Evolutionary conservation across 1,140 invertebrate genomes (phyloP).

Genomic region (Choristoneura fumiferana): DNA sequence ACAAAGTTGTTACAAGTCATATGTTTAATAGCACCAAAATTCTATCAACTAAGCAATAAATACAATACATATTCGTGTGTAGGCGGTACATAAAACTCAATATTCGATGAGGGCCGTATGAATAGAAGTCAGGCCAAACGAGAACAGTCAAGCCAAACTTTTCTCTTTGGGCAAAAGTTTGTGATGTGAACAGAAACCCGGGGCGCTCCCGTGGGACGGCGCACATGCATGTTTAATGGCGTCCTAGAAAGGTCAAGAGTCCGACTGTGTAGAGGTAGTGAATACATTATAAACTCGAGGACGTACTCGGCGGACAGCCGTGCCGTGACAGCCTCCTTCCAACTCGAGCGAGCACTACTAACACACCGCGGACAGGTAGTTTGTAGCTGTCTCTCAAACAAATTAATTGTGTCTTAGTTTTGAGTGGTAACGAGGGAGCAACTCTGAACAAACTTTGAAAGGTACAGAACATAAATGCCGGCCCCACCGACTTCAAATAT

Average conservation of each 20-base stretch:
- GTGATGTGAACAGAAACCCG: conserved; percentile 54
- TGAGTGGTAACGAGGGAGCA: conserved; percentile 54
- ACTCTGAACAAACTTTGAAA: conserved; percentile 57
- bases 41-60: too few species aligned
- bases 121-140: conserved; percentile 49
- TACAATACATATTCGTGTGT: neutral
- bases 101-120: conserved; percentile 30
- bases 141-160: conserved; percentile 59
- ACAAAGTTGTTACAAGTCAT: too few species aligned
- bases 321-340: conserved; percentile 52
- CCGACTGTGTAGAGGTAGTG: conserved; percentile 56
- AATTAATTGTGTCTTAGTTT: conserved; percentile 70
- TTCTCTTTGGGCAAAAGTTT: conserved; percentile 65
- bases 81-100: conserved; percentile 7
- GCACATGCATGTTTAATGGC: conserved; percentile 71
- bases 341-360: conserved; percentile 48
- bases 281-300: conserved; percentile 63
- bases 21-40: too few species aligned
- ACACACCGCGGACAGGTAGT: conserved; percentile 59
- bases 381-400: conserved; percentile 68
- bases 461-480: conserved; percentile 43
- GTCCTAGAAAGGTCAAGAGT: conserved; percentile 70
- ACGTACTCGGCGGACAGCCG: conserved; percentile 40
- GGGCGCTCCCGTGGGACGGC: conserved; percentile 50
- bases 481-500: conserved; percentile 37